A percentile compares a stretch with the other conserved stretches of the same genome.
Evolutionary conservation across 2,888 invertebrate genomes (phyloP).

Genomic region (Slavum lentiscoides): DNA sequence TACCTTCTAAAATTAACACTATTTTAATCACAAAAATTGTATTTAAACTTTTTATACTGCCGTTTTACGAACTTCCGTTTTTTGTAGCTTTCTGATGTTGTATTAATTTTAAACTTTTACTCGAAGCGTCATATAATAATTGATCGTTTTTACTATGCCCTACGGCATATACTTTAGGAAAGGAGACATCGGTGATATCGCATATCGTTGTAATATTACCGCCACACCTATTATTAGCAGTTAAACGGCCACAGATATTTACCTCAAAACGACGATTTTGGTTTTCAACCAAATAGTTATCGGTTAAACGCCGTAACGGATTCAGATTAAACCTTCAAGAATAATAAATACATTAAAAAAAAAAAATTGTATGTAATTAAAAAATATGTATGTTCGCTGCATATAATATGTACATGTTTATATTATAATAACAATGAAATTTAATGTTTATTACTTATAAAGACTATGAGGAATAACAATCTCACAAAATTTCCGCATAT

Average conservation of each 20-base stretch:
- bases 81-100: background rate
- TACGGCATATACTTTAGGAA: constrained; percentile 35
- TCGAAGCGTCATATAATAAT: constrained; percentile 2
- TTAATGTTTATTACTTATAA: constrained; percentile 22
- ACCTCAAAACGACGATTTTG: constrained; percentile 30
- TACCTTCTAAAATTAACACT: constrained; percentile 10
- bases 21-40: background rate
- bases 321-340: constrained; percentile 26
- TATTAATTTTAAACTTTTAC: constrained; percentile 12
- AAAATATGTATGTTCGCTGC: background rate
- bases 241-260: constrained; percentile 43
- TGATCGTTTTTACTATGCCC: background rate
- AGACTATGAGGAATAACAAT: background rate
- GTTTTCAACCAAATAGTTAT: constrained; percentile 33
- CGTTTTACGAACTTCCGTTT: constrained; percentile 5
- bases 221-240: constrained; percentile 12
- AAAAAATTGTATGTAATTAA: background rate
- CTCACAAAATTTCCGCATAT: constrained; percentile 18
- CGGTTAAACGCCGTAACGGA: constrained; percentile 11
- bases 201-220: constrained; percentile 44
- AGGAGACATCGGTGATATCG: constrained; percentile 19
- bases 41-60: background rate
- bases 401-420: background rate
- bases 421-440: background rate
- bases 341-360: background rate